Base-by-base conservation (phyloP, 2,797 vertebrate genomes). In the Echeneis naucrates region DNA sequence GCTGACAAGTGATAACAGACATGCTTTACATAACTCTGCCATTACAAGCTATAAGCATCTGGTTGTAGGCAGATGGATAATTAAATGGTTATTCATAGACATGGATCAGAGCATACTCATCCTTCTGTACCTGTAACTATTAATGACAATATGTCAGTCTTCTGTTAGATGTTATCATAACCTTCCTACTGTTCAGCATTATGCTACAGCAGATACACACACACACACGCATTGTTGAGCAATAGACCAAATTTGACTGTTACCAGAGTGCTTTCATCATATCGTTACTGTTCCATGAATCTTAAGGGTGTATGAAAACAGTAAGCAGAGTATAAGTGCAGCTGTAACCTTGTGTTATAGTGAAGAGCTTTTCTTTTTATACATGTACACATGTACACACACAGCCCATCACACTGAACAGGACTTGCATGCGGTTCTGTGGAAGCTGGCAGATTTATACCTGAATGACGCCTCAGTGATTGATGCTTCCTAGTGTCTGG, bases 1-100 rank as follows among this genome's bases (percentile, higher is more conserved):
- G 89, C 83, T 82, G 77, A 91, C 75, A 86, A 65, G 72, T 72
- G 71, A 72, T 75, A 68, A 78, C 70, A 70, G 71, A 78, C 72
- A 73, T 37, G 21, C 55, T 77, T 87, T 48, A 60, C 61, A 62
- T 67, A 74, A 72, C 58, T 78, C 40, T 75, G 21, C 35, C 61
- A 35, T 52, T 64, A 72, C 51, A 70, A 80, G 23, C 24, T 61
- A 53, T 61, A 69, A 52, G 38, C 50, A 7, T 55, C 12, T 75
- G 23, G 71, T 65, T 51, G 59, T 13, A 33, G 27, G 61, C 23
- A 54, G 38, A 63, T 38, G 12, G 24, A 57, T 26, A 24, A 48
- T 59, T n/a, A 32, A 38, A 44, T 50, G 42, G 23, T 51, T 26
- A 62, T 45, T n/a, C 3, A 40, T 10, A 12, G 9, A 42, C 21